Percentiles rank a stretch among this genome's conserved stretches.
These are phyloP conservation scores for Promerops cafer DNA, from an alignment of 2,113 vertebrate species.

Conservation along the genomic window DNA sequence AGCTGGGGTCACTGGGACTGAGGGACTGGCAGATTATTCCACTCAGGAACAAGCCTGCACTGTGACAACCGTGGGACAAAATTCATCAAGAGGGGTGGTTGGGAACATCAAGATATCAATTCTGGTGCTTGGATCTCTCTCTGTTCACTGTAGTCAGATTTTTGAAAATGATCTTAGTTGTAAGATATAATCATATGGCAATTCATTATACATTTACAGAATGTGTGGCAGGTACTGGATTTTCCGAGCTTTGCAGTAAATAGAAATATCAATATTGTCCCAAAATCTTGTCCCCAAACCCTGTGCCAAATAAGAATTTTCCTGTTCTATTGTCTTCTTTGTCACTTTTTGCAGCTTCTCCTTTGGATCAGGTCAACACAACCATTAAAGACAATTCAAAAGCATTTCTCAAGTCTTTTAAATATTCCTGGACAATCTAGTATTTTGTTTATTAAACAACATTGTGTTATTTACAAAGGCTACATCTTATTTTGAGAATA, in stretches of 20 bases:
- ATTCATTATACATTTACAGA: not conserved
- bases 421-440: not conserved
- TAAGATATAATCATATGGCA: not conserved
- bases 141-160: not conserved
- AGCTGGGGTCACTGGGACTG: not conserved
- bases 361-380: not conserved
- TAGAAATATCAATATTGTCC: not conserved
- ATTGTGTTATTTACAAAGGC: not conserved
- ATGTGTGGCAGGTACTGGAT: not conserved
- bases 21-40: not conserved
- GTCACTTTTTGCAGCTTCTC: not conserved
- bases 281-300: not conserved
- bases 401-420: not conserved
- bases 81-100: not conserved
- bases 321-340: not conserved
- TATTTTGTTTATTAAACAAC: not conserved
- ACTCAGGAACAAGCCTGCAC: not conserved
- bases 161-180: not conserved
- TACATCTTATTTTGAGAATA: not conserved
- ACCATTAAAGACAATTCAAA: not conserved
- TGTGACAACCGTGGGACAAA: not conserved
- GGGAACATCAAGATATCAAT: not conserved
- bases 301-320: not conserved
- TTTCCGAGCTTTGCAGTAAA: not conserved
- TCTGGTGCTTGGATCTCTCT: not conserved